Conservation (phyloP, 2,113 vertebrate species). For the Salvelinus namaycush region DNA sequence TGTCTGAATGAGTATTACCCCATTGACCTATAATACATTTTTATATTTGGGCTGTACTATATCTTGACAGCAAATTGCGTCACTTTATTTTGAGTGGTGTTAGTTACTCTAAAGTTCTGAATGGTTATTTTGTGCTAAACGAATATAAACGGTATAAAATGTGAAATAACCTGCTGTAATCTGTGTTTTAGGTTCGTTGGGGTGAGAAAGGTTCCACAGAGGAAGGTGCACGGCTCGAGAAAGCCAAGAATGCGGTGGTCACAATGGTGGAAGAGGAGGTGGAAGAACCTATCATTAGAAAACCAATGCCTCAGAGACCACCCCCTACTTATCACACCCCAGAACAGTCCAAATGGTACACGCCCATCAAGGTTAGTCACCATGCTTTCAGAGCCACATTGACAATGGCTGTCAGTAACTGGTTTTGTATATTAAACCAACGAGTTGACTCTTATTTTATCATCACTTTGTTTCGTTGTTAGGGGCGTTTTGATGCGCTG, state of each 20-base stretch:
- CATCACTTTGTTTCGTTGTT: conserved; percentile 1
- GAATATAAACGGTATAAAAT: too few species aligned
- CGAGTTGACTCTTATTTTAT: neutral
- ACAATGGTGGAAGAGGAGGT: conserved; percentile 77
- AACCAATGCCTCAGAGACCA: conserved; percentile 69
- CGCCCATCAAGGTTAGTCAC: conserved; percentile 87
- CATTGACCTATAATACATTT: neutral
- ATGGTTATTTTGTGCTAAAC: too few species aligned
- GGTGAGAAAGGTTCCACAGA: conserved; percentile 90
- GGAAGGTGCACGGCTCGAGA: conserved; percentile 86
- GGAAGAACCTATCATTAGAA: conserved; percentile 76
- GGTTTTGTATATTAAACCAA: too few species aligned
- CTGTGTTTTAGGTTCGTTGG: conserved; percentile 81
- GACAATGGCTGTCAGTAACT: too few species aligned
- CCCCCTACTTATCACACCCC: conserved; percentile 73
- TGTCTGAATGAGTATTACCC: neutral
- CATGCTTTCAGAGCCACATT: too few species aligned
- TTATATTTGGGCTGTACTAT: too few species aligned
- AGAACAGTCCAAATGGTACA: conserved; percentile 89
- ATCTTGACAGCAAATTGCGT: neutral
- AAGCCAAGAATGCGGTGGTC: conserved; percentile 88
- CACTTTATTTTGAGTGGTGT: neutral
- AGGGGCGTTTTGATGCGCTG: conserved; percentile 92
- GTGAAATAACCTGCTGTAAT: neutral
- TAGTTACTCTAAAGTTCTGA: neutral